Base-by-base conservation (phyloP, 2,797 vertebrate genomes). In the Myotis findleyi region DNA sequence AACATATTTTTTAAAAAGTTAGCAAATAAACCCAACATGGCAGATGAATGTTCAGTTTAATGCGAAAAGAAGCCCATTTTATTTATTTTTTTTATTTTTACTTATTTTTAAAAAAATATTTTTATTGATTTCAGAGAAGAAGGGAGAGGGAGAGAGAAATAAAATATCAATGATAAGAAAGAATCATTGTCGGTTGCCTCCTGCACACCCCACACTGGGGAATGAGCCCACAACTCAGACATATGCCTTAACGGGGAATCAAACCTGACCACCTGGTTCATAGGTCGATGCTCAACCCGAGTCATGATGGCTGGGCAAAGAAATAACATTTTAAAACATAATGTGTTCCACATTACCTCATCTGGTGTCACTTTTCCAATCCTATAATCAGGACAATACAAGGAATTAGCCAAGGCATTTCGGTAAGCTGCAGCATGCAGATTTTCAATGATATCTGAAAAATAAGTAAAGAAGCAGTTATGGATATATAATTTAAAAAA, bases 311-410 rank as follows among this genome's bases (percentile, higher is more conserved):
- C 27, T 62, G 59, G 25, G 12, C 59, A 30, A n/a, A 73, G 91
- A 8, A 88, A 36, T 13, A 91, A 91, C 7, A 85, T 72, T 55
- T 73, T 38, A 73, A 91, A 89, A 80, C n/a, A 8, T 4, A n/a
- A 16, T 21, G 47, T 5, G 44, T 72, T 90, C 95, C 16, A 90
- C 18, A 97, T 94, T 97, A 99, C 99, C 98, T 99, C 98, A 16
- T 99, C 99, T 69, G 99, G 92, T 49, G 99, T 98, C 96, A 99
- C 98, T 93, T 99, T 98, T 95, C 99, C 99, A 91, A 99, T 91
- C 98, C 98, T 98, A 97, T 99, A 99, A 93, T 99, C 98, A 66
- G 99, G 99, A 98, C 99, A 99, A 97, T 99, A 99, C 73, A 99
- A 98, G 20, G 99, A 99, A 97, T 99, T 99, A 95, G 98, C 98